Evolutionary conservation across 2,888 invertebrate species (phyloP).

Genomic region (Amphimallon solstitiale): DNA sequence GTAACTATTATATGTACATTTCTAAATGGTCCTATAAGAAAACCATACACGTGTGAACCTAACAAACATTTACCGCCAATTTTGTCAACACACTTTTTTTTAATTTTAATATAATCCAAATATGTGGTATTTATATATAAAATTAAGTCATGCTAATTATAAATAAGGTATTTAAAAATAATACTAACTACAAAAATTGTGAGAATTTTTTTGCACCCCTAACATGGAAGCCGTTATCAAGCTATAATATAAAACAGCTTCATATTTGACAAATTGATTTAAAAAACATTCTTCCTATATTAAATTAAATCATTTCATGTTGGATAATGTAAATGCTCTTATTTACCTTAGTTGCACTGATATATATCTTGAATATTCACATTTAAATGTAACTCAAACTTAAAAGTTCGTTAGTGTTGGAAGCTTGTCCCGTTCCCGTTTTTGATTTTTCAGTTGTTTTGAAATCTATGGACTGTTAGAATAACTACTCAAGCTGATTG

Average conservation of each 20-base stretch:
- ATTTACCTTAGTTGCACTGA: slow-evolving; percentile 13
- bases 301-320: neutral
- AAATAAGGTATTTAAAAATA: neutral
- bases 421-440: slow-evolving; percentile 50
- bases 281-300: neutral
- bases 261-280: slow-evolving; percentile 9
- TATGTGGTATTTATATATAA: no score
- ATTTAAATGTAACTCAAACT: slow-evolving; percentile 13
- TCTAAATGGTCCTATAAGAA: neutral
- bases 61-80: slow-evolving; percentile 23
- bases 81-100: slow-evolving; percentile 6
- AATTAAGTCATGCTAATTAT: no score
- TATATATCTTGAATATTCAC: slow-evolving; percentile 14
- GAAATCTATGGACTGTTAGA: slow-evolving; percentile 52
- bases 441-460: slow-evolving; percentile 57
- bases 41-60: neutral
- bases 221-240: slow-evolving; percentile 34
- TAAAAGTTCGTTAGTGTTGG: slow-evolving; percentile 43
- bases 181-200: neutral
- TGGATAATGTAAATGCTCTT: neutral
- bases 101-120: neutral
- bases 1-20: neutral
- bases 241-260: slow-evolving; percentile 3
- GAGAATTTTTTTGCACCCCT: slow-evolving; percentile 28
- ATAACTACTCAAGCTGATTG: slow-evolving; percentile 49